Evolutionary conservation across 2,888 invertebrate species (phyloP).

Genomic region (Drosophila infuscata): DNA sequence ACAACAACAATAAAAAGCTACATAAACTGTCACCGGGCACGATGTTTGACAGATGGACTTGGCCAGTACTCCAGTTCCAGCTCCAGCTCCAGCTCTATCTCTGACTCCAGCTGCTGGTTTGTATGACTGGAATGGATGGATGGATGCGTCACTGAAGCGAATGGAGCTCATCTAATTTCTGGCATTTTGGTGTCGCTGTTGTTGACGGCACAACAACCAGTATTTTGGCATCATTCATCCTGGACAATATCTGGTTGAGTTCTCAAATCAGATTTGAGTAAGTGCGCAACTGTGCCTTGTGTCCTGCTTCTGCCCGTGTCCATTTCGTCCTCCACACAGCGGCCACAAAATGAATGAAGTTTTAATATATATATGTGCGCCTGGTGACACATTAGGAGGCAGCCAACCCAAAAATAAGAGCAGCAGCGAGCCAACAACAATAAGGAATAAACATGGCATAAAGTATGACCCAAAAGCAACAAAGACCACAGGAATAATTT

Average conservation of each 20-base stretch:
- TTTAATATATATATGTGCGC: conserved; percentile 60
- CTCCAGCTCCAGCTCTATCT: background rate
- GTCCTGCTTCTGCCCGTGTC: background rate
- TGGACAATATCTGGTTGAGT: conserved; percentile 12
- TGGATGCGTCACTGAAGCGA: conserved; percentile 31
- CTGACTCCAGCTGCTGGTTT: conserved; percentile 5
- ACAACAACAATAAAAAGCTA: conserved; percentile 59
- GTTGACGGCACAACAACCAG: conserved; percentile 2
- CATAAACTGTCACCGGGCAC: conserved; percentile 68
- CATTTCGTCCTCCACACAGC: conserved; percentile 15
- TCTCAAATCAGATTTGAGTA: conserved; percentile 22
- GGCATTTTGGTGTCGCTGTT: conserved; percentile 56
- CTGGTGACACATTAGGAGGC: conserved; percentile 57
- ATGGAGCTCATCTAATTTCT: conserved; percentile 72
- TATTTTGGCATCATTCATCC: background rate
- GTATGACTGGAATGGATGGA: conserved; percentile 4
- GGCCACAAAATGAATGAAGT: conserved; percentile 62
- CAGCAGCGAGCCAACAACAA: conserved; percentile 19
- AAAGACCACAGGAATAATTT: conserved; percentile 29
- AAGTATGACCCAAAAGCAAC: background rate
- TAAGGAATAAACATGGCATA: conserved; percentile 22
- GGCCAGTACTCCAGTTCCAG: background rate
- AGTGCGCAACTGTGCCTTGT: background rate
- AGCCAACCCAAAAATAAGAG: conserved; percentile 15
- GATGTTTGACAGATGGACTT: conserved; percentile 75